phyloP scores from a whole-genome alignment of 1,140 invertebrate species.

The Drosophila pectinifera region DNA sequence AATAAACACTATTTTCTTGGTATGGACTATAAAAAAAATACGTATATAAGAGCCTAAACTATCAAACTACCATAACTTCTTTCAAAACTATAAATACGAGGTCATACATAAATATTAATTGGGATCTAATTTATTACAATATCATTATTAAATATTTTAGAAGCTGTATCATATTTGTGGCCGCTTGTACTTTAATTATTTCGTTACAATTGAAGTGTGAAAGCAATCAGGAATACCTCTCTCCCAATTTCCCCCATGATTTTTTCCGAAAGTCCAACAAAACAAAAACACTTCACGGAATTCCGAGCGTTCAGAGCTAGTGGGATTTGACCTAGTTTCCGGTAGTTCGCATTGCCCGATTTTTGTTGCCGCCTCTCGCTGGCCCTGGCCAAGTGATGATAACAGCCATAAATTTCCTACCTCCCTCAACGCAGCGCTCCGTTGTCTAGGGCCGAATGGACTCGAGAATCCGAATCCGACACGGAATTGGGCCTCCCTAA shows the following conservation, averaged over 20 bases:
- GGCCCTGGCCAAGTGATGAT: constrained; percentile 52
- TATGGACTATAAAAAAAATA: no score
- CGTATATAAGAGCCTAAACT: not conserved
- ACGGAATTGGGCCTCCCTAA: constrained; percentile 26
- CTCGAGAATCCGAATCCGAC: constrained; percentile 1
- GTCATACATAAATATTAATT: not conserved
- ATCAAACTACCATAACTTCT: not conserved
- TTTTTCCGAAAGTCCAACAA: not conserved
- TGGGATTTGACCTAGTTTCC: constrained; percentile 67
- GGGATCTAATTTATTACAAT: not conserved
- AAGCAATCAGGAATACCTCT: not conserved
- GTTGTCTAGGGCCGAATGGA: constrained; percentile 79
- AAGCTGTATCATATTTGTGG: not conserved
- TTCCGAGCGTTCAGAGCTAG: constrained; percentile 19
- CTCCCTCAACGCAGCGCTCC: constrained; percentile 72
- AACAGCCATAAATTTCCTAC: constrained; percentile 80
- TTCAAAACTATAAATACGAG: no score
- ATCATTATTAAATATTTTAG: no score
- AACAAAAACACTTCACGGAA: constrained; percentile 2
- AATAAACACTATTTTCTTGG: no score
- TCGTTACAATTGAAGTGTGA: constrained; percentile 3
- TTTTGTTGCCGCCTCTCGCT: constrained; percentile 47
- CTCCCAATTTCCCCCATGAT: not conserved
- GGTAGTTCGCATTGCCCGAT: constrained; percentile 53
- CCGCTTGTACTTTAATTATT: not conserved